Conservation (phyloP, 2,797 vertebrate species). For the Pseudomugil gertrudae region DNA sequence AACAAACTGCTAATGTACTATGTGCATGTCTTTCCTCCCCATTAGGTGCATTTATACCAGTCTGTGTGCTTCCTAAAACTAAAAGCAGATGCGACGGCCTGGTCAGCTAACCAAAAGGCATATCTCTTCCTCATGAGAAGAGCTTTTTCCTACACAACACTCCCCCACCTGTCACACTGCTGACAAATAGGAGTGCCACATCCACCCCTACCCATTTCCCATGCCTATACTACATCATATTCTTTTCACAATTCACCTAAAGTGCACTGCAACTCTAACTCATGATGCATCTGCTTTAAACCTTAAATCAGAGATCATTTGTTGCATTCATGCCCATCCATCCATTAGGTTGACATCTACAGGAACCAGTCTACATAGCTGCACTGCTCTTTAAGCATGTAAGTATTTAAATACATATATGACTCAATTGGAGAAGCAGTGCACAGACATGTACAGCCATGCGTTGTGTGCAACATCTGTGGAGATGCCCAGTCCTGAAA, state of each 20-base stretch:
- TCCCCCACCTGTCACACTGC: slow-evolving; percentile 69
- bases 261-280: slow-evolving; percentile 30
- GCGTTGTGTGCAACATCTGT: slow-evolving; percentile 21
- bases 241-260: slow-evolving; percentile 48
- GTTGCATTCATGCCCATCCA: not conserved
- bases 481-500: slow-evolving; percentile 3
- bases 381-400: not conserved
- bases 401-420: not conserved
- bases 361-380: not conserved
- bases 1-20: not conserved
- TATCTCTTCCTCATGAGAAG: slow-evolving; percentile 38
- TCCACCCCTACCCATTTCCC: slow-evolving; percentile 43
- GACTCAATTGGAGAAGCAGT: not conserved
- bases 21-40: slow-evolving; percentile 1
- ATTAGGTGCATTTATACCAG: slow-evolving; percentile 28
- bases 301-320: slow-evolving; percentile 22
- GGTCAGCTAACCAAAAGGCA: slow-evolving; percentile 16
- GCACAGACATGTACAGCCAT: slow-evolving; percentile 15
- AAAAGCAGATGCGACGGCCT: slow-evolving; percentile 30
- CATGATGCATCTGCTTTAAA: slow-evolving; percentile 42
- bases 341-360: not conserved
- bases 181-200: slow-evolving; percentile 74
- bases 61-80: slow-evolving; percentile 11
- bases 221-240: slow-evolving; percentile 48
- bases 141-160: slow-evolving; percentile 45